Base-by-base conservation (phyloP, 2,113 vertebrate genomes). In the Tupaia tana region DNA sequence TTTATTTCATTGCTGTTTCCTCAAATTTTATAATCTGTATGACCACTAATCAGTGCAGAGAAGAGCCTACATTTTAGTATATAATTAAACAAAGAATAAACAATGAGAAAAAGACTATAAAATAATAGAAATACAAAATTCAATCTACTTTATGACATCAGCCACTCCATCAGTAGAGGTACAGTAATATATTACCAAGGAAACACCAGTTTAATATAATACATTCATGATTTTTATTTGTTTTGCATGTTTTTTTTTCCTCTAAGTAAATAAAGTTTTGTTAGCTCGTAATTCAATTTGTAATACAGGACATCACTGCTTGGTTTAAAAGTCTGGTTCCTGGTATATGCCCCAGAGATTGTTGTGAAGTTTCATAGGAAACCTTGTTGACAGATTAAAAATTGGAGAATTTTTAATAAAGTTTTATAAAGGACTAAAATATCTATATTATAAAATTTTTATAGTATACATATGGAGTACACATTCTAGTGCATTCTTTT, bases 111-210 rank as follows among this genome's bases (percentile, higher is more conserved):
- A 77, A 70, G 59, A 16, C 2, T 69, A 43, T 10, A 84, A 78
- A 78, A 83, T n/a, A 20, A 59, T 90, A 29, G 56, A 88, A 91
- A 81, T 43, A 77, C 19, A 34, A 88, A 91, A 80, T 58, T 34
- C 43, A 71, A 31, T 5, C 18, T 77, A 69, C 8, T 18, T 15
- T 1, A 24, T 79, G 6, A 6, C 11, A 64, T 83, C 54, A 67
- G 7, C 9, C 14, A 71, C 10, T 70, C 64, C 6, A n/a, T 80
- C 61, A 56, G 1, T 9, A 34, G 29, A 13, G 3, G 20, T 15
- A 27, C 2, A 27, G 7, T 15, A 27, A 3, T 29, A 20, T 89
- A 25, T 52, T 43, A 34, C 14, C 56, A 0, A 15, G 8, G 3
- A 69, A 71, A 88, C 1, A 63, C 9, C 10, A 56, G 2, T 16